A percentile compares a stretch with the other conserved stretches of the same genome.
phyloP scores from a whole-genome alignment of 2,797 vertebrate species.

The Myotis pilosus region DNA sequence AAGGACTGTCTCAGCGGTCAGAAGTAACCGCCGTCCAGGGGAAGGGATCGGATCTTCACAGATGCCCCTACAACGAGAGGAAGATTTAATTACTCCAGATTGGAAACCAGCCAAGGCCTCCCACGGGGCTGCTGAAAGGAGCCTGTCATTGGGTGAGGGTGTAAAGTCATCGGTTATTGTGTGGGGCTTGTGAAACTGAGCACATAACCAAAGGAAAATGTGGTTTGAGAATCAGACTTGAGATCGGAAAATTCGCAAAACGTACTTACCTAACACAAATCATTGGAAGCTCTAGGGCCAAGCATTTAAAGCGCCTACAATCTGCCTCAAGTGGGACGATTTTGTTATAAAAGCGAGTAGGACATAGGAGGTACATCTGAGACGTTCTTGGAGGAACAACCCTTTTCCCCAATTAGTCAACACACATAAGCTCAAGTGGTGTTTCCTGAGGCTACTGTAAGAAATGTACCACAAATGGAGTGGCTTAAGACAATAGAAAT shows the following conservation, averaged over 20 bases:
- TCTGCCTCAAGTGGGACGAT: neutral
- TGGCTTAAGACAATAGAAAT: neutral
- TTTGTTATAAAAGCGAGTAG: neutral
- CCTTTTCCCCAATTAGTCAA: neutral
- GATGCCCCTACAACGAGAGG: neutral
- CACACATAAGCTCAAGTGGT: neutral
- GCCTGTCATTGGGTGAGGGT: too few species aligned
- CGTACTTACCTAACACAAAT: neutral
- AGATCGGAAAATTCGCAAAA: neutral
- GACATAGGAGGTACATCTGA: neutral
- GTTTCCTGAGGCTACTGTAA: neutral
- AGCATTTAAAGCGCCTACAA: neutral
- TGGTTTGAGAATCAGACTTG: neutral
- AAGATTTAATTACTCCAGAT: neutral
- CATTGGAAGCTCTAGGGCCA: neutral
- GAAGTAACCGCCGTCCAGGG: neutral
- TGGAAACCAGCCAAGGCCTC: neutral
- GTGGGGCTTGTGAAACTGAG: neutral
- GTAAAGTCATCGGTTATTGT: neutral
- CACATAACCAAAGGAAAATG: neutral
- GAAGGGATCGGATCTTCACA: neutral
- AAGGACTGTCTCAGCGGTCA: neutral
- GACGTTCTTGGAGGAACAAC: neutral
- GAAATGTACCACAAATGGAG: neutral
- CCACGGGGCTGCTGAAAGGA: fast-evolving